A percentile compares a stretch with the other conserved stretches of the same genome.
Conservation (phyloP, 2,113 vertebrate species). For the Chloroceryle aenea region DNA sequence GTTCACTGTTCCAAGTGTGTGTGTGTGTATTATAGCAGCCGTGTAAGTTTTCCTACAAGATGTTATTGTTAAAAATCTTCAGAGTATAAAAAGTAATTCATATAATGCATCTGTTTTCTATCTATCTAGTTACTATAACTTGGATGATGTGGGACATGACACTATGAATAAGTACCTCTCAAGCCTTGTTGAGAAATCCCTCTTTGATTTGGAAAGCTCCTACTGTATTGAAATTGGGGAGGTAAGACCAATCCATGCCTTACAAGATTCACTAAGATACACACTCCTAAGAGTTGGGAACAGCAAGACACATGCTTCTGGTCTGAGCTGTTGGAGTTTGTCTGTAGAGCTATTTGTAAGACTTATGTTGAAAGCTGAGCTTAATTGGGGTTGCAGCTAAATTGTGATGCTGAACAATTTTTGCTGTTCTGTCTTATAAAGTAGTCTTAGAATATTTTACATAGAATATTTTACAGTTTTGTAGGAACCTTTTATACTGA, state of each 20-base stretch:
- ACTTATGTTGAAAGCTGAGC: not conserved
- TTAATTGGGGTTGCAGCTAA: not conserved
- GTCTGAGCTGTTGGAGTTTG: not conserved
- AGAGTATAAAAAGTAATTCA: not conserved
- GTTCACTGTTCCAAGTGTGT: not conserved
- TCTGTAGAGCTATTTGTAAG: not conserved
- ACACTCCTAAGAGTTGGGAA: not conserved
- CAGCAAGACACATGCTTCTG: not conserved
- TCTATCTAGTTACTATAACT: conserved; percentile 89
- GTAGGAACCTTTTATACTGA: not conserved
- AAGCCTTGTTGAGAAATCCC: conserved; percentile 87
- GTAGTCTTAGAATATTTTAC: not conserved
- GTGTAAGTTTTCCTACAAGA: not conserved
- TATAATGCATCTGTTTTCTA: conserved; percentile 41
- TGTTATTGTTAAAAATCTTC: not conserved
- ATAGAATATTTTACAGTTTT: not conserved
- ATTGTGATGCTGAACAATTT: not conserved
- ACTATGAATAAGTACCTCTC: conserved; percentile 94
- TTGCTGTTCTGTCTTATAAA: not conserved
- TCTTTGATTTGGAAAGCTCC: conserved; percentile 90
- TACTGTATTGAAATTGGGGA: conserved; percentile 93
- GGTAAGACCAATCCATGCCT: conserved; percentile 75
- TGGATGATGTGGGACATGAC: conserved; percentile 91
- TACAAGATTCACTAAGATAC: not conserved
- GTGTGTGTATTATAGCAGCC: not conserved